Conservation (phyloP, 2,113 vertebrate genomes). For the Mandrillus leucophaeus region DNA sequence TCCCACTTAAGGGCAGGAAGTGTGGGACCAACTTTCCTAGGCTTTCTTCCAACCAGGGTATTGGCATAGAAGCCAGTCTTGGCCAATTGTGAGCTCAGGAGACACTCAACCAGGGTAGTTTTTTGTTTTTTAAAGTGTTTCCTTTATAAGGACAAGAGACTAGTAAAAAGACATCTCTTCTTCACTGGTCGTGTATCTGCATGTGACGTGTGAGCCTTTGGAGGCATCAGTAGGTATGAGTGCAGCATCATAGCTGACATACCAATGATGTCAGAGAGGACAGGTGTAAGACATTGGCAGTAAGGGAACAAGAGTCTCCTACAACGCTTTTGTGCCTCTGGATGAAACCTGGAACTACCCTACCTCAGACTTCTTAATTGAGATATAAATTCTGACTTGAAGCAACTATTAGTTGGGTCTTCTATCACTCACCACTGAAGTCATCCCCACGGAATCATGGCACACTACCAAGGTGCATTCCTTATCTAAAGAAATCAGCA, state of each 20-base stretch:
- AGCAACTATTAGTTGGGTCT: background rate
- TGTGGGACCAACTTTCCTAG: background rate
- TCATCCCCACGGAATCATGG: rapidly evolving
- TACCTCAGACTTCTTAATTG: background rate
- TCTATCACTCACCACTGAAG: background rate
- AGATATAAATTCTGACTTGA: background rate
- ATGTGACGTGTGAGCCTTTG: background rate
- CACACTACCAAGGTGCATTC: rapidly evolving
- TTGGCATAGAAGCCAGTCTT: background rate
- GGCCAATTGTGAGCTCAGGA: background rate
- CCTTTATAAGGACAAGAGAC: background rate
- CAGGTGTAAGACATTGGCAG: background rate
- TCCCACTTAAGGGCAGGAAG: background rate
- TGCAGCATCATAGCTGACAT: background rate
- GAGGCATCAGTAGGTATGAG: background rate
- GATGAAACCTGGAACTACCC: background rate
- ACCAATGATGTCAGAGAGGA: background rate
- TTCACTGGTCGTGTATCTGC: background rate
- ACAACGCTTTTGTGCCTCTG: background rate
- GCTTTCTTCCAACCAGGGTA: background rate
- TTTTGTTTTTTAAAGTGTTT: background rate
- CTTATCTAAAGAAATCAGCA: background rate
- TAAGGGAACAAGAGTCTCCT: background rate
- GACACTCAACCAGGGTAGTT: background rate
- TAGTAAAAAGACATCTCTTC: background rate